Percentiles rank a stretch among this genome's conserved stretches.
These are phyloP conservation scores for Holcopasites calliopsidis DNA, from an alignment of 1,140 invertebrate genomes.

Conservation along the genomic window DNA sequence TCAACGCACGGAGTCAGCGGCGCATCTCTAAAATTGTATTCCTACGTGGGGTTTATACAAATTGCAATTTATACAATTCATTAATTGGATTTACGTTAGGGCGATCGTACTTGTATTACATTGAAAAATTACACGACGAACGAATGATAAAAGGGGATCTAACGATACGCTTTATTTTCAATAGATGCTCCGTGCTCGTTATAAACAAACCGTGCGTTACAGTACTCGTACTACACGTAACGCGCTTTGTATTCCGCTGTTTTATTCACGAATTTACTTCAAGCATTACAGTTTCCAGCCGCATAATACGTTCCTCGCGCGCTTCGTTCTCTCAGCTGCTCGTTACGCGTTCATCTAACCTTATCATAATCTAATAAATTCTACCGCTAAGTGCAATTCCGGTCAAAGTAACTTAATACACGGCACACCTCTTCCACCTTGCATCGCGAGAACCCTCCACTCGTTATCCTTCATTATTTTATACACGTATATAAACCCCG, in stretches of 20 bases:
- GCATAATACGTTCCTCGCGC: background rate
- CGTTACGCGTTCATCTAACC: constrained; percentile 16
- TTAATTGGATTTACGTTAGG: no score
- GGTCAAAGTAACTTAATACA: constrained; percentile 16
- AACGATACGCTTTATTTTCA: no score
- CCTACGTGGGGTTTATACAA: no score
- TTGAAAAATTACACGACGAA: no score
- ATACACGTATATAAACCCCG: background rate
- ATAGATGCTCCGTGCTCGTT: background rate
- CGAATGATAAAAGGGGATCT: no score
- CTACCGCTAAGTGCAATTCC: constrained; percentile 8
- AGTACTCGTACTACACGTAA: background rate
- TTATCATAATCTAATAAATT: constrained; percentile 25
- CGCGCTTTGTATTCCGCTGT: background rate
- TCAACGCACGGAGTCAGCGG: no score
- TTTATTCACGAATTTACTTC: background rate
- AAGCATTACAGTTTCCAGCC: background rate
- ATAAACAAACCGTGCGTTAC: background rate
- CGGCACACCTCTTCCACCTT: background rate
- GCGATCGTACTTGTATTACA: no score
- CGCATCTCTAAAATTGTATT: no score
- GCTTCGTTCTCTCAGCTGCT: constrained; percentile 13
- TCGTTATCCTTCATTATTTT: constrained; percentile 18
- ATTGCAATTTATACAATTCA: no score
- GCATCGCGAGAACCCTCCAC: background rate